Evolutionary conservation across 1,140 invertebrate species (phyloP).

Genomic region (Apocrypta bakeri): DNA sequence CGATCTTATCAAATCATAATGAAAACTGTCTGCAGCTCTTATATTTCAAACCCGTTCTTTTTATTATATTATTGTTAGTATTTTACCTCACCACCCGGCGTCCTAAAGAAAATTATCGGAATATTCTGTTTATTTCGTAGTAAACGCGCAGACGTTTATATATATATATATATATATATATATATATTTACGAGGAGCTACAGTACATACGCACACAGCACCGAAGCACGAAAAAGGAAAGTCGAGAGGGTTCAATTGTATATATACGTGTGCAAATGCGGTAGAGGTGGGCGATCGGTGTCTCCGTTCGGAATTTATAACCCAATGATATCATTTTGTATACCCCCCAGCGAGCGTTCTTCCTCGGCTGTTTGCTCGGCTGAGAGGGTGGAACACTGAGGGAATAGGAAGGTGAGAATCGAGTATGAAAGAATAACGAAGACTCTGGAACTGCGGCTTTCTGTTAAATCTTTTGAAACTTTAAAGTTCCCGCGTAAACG

Average conservation of each 20-base stretch:
- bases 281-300: conserved; percentile 61
- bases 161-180: neutral
- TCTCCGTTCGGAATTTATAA: conserved; percentile 73
- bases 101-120: conserved; percentile 67
- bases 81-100: neutral
- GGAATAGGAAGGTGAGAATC: conserved; percentile 20
- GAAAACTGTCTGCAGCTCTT: neutral
- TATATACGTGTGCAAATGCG: neutral
- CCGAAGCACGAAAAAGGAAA: neutral
- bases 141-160: conserved; percentile 59
- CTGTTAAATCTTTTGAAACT: neutral
- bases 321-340: conserved; percentile 74
- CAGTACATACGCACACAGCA: neutral
- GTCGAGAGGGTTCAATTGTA: neutral
- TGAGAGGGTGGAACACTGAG: neutral
- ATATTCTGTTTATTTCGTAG: conserved; percentile 70
- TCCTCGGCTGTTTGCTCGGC: neutral
- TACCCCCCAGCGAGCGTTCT: conserved; percentile 21
- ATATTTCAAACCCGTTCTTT: neutral
- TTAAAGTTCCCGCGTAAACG: too few relatives aligned
- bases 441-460: conserved; percentile 17
- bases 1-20: conserved; percentile 24
- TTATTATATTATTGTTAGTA: neutral
- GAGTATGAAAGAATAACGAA: conserved; percentile 48
- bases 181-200: neutral